Conservation (phyloP, 2,113 vertebrate species). For the Tyto alba region DNA sequence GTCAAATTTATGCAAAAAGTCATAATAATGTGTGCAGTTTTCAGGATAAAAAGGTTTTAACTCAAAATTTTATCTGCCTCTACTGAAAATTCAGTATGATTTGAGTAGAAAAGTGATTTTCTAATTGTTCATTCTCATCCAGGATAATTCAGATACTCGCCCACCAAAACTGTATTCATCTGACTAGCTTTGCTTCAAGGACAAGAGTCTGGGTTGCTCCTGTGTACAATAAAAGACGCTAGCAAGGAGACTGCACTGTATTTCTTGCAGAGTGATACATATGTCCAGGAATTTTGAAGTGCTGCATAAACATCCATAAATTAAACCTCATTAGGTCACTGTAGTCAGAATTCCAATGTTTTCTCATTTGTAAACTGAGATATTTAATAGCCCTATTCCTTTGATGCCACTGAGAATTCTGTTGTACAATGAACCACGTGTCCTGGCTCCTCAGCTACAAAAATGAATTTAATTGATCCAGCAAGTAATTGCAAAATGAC, state of each 20-base stretch:
- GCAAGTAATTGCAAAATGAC: not conserved
- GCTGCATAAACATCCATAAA: not conserved
- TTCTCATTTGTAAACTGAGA: not conserved
- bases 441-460: not conserved
- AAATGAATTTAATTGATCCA: not conserved
- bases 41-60: not conserved
- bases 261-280: not conserved
- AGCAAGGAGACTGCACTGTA: not conserved
- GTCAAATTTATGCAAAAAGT: not conserved
- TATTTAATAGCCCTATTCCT: not conserved
- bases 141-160: not conserved
- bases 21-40: not conserved
- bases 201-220: not conserved
- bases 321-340: not conserved
- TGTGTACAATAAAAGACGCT: not conserved
- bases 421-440: not conserved
- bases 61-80: not conserved
- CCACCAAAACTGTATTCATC: not conserved
- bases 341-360: not conserved
- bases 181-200: not conserved
- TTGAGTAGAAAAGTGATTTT: not conserved
- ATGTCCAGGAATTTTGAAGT: not conserved
- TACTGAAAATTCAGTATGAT: not conserved
- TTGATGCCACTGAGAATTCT: not conserved
- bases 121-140: not conserved